A percentile compares a stretch with the other conserved stretches of the same genome.
Evolutionary conservation across 2,888 invertebrate species (phyloP).

Genomic region (Seira musarum): DNA sequence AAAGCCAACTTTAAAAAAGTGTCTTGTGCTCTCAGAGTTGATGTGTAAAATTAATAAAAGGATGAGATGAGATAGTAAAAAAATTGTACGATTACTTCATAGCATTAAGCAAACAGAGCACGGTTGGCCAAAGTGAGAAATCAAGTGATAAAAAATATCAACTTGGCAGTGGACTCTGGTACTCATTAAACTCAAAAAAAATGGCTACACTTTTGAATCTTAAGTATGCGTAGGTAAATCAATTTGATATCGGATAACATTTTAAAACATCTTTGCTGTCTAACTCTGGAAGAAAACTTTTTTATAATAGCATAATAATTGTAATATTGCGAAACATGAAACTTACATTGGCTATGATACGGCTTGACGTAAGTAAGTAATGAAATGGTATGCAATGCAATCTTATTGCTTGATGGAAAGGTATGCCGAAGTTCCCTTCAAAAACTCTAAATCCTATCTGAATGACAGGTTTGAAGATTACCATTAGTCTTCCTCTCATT

Average conservation of each 20-base stretch:
- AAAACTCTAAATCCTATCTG: too few relatives aligned
- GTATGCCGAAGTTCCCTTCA: too few relatives aligned
- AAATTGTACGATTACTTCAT: background rate
- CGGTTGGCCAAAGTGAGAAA: conserved; percentile 22
- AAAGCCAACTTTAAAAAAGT: conserved; percentile 6
- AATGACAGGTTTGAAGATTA: background rate
- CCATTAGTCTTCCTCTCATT: background rate
- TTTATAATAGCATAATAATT: too few relatives aligned
- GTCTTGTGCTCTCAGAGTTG: background rate
- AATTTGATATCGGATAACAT: conserved; percentile 4
- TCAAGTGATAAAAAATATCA: conserved; percentile 16
- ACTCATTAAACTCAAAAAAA: conserved; percentile 5
- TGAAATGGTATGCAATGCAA: too few relatives aligned
- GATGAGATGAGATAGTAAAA: background rate
- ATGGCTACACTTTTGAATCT: conserved; percentile 6
- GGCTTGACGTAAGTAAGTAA: too few relatives aligned
- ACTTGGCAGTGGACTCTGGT: background rate
- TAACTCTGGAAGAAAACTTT: too few relatives aligned
- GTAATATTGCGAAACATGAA: too few relatives aligned
- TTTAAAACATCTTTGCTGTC: too few relatives aligned
- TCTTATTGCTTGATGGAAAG: too few relatives aligned
- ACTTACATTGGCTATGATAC: too few relatives aligned
- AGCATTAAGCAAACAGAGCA: conserved; percentile 17
- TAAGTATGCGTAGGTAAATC: conserved; percentile 22
- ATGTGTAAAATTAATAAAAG: background rate